phyloP scores from a whole-genome alignment of 2,797 vertebrate species.

The Fundulus diaphanus region DNA sequence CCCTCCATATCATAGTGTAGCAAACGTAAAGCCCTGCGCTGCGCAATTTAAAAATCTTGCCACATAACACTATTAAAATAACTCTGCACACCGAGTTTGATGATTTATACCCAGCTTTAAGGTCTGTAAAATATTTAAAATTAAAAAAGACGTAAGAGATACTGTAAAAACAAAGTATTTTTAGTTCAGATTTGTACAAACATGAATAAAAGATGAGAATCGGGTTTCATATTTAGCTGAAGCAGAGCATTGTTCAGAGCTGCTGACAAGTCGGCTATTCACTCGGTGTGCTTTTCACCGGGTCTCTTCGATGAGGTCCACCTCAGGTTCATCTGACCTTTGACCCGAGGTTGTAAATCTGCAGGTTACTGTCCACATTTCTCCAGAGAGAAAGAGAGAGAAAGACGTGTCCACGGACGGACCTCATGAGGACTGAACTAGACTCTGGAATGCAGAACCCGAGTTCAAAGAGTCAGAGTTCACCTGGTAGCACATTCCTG shows the following conservation, averaged over 20 bases:
- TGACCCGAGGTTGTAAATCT: conserved; percentile 45
- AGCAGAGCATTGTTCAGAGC: conserved; percentile 4
- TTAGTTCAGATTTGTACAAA: no score
- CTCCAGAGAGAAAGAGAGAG: neutral
- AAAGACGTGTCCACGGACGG: conserved; percentile 13
- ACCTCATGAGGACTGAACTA: conserved; percentile 25
- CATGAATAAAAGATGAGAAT: neutral
- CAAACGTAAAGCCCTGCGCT: no score
- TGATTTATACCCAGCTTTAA: no score
- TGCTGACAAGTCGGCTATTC: conserved; percentile 12
- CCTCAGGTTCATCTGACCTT: conserved; percentile 43
- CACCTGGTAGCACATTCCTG: conserved; percentile 7
- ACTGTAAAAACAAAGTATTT: no score
- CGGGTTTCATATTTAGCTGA: neutral
- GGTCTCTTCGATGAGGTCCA: conserved; percentile 30
- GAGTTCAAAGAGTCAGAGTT: conserved; percentile 50
- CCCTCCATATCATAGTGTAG: no score
- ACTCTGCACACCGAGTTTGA: no score
- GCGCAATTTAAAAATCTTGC: no score
- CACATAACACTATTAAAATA: no score
- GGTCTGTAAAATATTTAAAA: no score
- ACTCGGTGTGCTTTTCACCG: conserved; percentile 20
- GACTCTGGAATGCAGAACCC: conserved; percentile 36
- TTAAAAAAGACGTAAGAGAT: no score
- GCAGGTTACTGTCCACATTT: conserved; percentile 4